Evolutionary conservation across 2,888 invertebrate genomes (phyloP).

Genomic region (Drosophila ustulata): DNA sequence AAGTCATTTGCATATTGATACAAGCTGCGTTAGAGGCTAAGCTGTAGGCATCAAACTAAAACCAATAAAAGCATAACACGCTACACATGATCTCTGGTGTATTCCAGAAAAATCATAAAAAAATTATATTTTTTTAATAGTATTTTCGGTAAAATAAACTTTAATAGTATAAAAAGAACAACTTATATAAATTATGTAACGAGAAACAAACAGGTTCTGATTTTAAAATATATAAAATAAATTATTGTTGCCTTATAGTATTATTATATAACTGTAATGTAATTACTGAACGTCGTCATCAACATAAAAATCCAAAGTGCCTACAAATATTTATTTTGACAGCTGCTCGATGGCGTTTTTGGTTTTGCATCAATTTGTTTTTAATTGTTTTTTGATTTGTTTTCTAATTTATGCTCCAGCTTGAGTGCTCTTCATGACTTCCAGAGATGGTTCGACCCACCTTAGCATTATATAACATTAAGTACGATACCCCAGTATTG

Average conservation of each 20-base stretch:
- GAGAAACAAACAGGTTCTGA: neutral
- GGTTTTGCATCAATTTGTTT: conserved; percentile 30
- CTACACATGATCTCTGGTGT: conserved; percentile 10
- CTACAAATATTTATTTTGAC: conserved; percentile 22
- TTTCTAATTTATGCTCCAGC: conserved; percentile 34
- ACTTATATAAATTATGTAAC: too few species aligned
- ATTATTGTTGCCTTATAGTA: too few species aligned
- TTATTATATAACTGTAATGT: neutral
- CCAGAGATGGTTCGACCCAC: conserved; percentile 17
- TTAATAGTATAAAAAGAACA: too few species aligned
- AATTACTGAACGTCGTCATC: neutral
- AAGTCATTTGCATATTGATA: conserved; percentile 49
- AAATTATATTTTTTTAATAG: too few species aligned
- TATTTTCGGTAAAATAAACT: too few species aligned
- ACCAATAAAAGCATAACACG: conserved; percentile 9
- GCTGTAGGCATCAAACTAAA: conserved; percentile 13
- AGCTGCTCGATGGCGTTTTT: conserved; percentile 17
- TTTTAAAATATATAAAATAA: neutral
- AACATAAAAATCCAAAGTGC: conserved; percentile 2
- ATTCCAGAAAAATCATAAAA: too few species aligned
- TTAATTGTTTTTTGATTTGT: conserved; percentile 37
- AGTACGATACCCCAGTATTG: conserved; percentile 1
- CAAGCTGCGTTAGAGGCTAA: conserved; percentile 22
- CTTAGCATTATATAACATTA: conserved; percentile 6
- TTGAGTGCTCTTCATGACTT: conserved; percentile 38